These are phyloP conservation scores for Crenuchus spilurus DNA, from an alignment of 2,797 vertebrate genomes.

Conservation along the genomic window DNA sequence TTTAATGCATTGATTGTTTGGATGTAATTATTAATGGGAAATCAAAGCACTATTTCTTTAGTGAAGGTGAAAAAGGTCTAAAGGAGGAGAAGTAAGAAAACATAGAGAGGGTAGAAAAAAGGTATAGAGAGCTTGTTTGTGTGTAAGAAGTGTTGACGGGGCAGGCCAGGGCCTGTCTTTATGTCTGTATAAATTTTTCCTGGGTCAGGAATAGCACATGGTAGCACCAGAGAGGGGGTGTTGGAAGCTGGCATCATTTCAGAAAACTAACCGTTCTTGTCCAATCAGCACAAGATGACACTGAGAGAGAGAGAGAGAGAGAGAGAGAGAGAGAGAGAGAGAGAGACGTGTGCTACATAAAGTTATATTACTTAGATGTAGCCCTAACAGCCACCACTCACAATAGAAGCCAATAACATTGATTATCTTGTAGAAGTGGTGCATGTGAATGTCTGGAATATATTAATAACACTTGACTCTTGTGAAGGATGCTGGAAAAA, in stretches of 20 bases:
- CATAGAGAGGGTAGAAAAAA: background rate
- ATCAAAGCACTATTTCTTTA: too few species aligned
- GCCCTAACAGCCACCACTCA: too few species aligned
- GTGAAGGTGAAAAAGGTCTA: background rate
- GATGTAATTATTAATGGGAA: too few species aligned
- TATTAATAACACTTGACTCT: too few species aligned
- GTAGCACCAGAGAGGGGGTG: conserved; percentile 29
- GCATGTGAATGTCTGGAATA: too few species aligned
- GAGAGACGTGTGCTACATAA: too few species aligned
- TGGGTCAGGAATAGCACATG: conserved; percentile 67
- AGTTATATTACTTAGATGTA: too few species aligned
- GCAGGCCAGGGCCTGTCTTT: conserved; percentile 66
- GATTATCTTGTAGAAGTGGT: too few species aligned
- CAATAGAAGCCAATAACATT: too few species aligned
- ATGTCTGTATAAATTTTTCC: conserved; percentile 66
- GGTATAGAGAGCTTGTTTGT: conserved; percentile 32
- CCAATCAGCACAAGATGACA: conserved; percentile 43
- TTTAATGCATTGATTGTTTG: too few species aligned
- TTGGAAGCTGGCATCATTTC: conserved; percentile 44
- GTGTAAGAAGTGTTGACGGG: conserved; percentile 37
- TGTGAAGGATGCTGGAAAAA: too few species aligned
- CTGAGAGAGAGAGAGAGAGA: conserved; percentile 4
- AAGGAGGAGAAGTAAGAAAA: background rate
- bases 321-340: background rate
- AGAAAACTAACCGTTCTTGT: conserved; percentile 29